These are phyloP conservation scores for Ovibos moschatus DNA, from an alignment of 2,113 vertebrate species.

Conservation along the genomic window DNA sequence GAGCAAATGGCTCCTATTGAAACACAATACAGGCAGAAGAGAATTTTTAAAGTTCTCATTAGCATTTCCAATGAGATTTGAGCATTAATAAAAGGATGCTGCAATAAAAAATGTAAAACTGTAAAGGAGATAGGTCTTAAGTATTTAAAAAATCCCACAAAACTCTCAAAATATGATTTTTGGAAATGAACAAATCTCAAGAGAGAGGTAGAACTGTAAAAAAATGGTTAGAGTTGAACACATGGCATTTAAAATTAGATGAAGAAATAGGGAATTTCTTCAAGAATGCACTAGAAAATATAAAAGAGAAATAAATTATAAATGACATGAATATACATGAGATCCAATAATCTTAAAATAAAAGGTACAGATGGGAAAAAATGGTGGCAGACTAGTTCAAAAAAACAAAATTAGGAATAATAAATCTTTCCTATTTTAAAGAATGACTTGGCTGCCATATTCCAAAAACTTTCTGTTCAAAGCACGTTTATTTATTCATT, in stretches of 20 bases:
- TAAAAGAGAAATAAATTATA: constrained; percentile 29
- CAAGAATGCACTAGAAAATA: neutral
- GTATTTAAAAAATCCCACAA: neutral
- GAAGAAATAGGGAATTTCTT: neutral
- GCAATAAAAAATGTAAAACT: constrained; percentile 23
- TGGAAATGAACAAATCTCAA: neutral
- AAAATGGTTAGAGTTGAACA: neutral
- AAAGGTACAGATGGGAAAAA: neutral
- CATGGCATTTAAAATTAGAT: neutral
- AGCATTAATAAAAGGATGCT: constrained; percentile 7
- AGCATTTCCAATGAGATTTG: neutral
- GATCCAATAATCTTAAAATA: constrained; percentile 3
- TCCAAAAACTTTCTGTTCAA: neutral
- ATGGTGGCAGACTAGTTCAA: neutral
- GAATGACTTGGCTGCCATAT: neutral
- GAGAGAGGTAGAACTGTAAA: neutral
- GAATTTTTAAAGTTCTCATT: constrained; percentile 20
- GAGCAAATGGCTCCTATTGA: neutral
- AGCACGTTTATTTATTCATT: neutral
- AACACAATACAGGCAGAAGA: neutral
- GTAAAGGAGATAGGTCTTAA: neutral
- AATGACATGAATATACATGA: neutral
- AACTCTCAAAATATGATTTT: neutral
- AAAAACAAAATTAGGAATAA: neutral
- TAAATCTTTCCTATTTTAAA: neutral